These are phyloP conservation scores for Microcaecilia unicolor DNA, from an alignment of 2,797 vertebrate species.

Conservation along the genomic window DNA sequence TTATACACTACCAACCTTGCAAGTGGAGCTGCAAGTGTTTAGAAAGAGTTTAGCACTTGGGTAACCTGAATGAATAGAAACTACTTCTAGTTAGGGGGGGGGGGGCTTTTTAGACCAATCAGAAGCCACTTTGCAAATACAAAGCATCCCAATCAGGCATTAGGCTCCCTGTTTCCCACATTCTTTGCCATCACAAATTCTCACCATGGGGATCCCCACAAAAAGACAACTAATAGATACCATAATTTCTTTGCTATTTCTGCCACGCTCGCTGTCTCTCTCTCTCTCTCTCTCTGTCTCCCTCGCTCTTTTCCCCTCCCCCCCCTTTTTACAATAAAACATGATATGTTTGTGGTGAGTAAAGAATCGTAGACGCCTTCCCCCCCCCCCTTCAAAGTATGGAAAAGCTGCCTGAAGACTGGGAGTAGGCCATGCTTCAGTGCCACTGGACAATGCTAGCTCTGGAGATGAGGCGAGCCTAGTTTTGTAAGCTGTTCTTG, in stretches of 20 bases:
- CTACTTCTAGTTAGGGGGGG: conserved; percentile 86
- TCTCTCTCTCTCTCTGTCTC: conserved; percentile 8
- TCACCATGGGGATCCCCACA: conserved; percentile 86
- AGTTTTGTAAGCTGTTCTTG: conserved; percentile 56
- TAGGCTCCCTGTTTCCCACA: conserved; percentile 85
- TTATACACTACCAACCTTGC: conserved; percentile 46
- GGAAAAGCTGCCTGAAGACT: conserved; percentile 36
- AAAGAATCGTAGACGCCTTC: conserved; percentile 32
- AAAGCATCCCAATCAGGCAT: conserved; percentile 96
- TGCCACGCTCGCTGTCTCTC: conserved; percentile 45
- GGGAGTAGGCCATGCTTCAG: conserved; percentile 51
- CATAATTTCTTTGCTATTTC: conserved; percentile 68
- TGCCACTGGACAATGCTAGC: conserved; percentile 54
- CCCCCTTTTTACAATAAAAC: conserved; percentile 8
- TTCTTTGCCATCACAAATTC: conserved; percentile 96
- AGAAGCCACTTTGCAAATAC: conserved; percentile 92
- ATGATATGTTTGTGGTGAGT: conserved; percentile 32
- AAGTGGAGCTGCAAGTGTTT: conserved; percentile 35
- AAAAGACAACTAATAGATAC: conserved; percentile 80
- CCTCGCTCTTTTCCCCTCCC: conserved; percentile 18
- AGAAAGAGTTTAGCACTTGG: conserved; percentile 73
- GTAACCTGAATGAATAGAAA: conserved; percentile 96
- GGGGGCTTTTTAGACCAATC: conserved; percentile 94
- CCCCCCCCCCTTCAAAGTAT: conserved; percentile 29
- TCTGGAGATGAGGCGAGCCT: conserved; percentile 46